Evolutionary conservation across 2,113 vertebrate species (phyloP).

Genomic region (Azemiops feae): DNA sequence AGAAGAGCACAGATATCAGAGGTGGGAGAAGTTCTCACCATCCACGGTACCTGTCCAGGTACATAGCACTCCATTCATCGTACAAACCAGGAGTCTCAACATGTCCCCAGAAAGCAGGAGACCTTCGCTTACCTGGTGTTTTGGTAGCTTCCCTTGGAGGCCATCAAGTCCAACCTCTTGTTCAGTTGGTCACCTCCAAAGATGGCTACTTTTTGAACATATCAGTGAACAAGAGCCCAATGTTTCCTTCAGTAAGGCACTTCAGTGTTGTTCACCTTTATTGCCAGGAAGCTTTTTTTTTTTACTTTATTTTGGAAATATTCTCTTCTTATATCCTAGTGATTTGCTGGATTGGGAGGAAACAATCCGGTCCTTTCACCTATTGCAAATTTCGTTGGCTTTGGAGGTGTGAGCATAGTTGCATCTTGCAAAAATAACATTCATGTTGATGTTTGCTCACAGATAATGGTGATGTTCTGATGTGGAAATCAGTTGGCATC

Average conservation of each 20-base stretch:
- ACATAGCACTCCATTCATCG: too few species aligned
- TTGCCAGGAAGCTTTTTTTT: not conserved
- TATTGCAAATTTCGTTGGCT: not conserved
- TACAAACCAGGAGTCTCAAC: too few species aligned
- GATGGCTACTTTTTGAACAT: not conserved
- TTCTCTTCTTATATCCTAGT: too few species aligned
- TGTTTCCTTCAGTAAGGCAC: not conserved
- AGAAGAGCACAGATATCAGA: too few species aligned
- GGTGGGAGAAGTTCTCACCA: too few species aligned
- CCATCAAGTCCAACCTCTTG: not conserved
- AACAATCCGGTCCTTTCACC: too few species aligned
- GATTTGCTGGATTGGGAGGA: too few species aligned
- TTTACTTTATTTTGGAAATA: not conserved
- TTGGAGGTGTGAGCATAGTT: not conserved
- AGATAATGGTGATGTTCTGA: not conserved
- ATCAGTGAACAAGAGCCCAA: too few species aligned
- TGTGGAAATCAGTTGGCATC: not conserved
- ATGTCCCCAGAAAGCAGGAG: too few species aligned
- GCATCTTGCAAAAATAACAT: not conserved
- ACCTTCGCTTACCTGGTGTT: not conserved
- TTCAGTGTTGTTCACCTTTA: not conserved
- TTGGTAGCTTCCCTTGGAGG: not conserved
- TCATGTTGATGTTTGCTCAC: not conserved
- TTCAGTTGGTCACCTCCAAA: not conserved
- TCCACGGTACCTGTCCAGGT: too few species aligned